A percentile compares a stretch with the other conserved stretches of the same genome.
phyloP scores from a whole-genome alignment of 2,888 invertebrate genomes.

The Dynastes maya region DNA sequence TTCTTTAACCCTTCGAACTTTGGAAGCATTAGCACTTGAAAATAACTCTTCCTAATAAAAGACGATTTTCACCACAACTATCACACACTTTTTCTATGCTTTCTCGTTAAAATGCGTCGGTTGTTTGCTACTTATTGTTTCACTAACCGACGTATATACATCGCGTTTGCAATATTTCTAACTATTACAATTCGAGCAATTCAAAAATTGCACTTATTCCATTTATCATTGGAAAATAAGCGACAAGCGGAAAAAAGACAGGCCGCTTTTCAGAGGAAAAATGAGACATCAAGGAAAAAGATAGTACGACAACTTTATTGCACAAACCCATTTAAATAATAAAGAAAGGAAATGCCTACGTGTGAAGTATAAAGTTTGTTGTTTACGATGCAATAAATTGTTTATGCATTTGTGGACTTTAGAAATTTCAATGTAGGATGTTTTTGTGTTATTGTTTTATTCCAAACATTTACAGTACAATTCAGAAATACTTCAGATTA shows the following conservation, averaged over 20 bases:
- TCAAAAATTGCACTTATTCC: neutral
- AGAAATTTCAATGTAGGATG: neutral
- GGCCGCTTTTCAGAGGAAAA: too few species aligned
- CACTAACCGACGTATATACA: too few species aligned
- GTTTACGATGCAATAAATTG: neutral
- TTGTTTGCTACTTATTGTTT: too few species aligned
- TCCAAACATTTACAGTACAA: too few species aligned
- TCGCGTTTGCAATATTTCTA: too few species aligned
- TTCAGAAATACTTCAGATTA: too few species aligned
- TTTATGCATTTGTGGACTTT: neutral
- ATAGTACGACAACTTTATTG: neutral
- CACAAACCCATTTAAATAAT: neutral
- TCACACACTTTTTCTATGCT: too few species aligned
- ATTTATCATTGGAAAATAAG: constrained; percentile 1
- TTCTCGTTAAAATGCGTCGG: too few species aligned
- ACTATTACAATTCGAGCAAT: neutral
- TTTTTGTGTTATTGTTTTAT: too few species aligned
- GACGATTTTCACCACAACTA: too few species aligned
- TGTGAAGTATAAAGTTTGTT: neutral
- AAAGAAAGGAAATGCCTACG: neutral
- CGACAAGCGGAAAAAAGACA: neutral
- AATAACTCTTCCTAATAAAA: too few species aligned
- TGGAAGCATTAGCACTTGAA: constrained; percentile 9
- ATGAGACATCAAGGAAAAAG: too few species aligned
- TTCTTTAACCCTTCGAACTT: constrained; percentile 52